These are phyloP conservation scores for Sapayoa aenigma DNA, from an alignment of 2,113 vertebrate species.

Conservation along the genomic window DNA sequence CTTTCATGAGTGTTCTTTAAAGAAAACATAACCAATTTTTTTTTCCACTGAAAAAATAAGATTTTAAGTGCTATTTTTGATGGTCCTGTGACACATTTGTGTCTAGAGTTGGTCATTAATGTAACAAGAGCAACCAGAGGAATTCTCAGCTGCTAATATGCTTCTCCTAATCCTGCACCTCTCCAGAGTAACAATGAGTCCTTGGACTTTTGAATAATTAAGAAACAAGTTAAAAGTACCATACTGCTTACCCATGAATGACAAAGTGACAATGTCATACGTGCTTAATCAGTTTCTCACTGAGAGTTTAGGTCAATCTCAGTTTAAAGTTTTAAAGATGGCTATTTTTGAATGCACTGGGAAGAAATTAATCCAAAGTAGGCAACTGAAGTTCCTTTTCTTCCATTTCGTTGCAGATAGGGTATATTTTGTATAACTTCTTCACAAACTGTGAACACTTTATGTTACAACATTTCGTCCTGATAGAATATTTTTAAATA, in stretches of 20 bases:
- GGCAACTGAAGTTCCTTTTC: background rate
- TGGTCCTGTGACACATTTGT: background rate
- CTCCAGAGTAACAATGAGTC: background rate
- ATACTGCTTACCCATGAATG: background rate
- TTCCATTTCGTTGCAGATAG: background rate
- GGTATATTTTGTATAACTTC: background rate
- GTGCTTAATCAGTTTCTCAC: background rate
- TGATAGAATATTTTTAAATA: background rate
- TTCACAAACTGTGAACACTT: background rate
- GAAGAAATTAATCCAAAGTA: background rate
- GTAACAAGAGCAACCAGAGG: background rate
- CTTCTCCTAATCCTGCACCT: background rate
- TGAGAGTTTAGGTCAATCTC: background rate
- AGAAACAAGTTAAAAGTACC: background rate
- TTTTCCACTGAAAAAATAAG: background rate
- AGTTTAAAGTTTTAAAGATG: background rate
- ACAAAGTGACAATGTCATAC: background rate
- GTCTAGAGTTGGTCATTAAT: background rate
- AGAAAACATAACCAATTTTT: background rate
- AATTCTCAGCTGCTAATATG: background rate
- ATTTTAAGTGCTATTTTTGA: slow-evolving; percentile 13
- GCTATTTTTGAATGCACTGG: background rate
- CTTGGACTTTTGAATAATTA: background rate
- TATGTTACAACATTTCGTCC: background rate
- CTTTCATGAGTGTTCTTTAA: background rate